Evolutionary conservation across 2,888 invertebrate genomes (phyloP).

Genomic region (Sinopyrophorus schimmeli): DNA sequence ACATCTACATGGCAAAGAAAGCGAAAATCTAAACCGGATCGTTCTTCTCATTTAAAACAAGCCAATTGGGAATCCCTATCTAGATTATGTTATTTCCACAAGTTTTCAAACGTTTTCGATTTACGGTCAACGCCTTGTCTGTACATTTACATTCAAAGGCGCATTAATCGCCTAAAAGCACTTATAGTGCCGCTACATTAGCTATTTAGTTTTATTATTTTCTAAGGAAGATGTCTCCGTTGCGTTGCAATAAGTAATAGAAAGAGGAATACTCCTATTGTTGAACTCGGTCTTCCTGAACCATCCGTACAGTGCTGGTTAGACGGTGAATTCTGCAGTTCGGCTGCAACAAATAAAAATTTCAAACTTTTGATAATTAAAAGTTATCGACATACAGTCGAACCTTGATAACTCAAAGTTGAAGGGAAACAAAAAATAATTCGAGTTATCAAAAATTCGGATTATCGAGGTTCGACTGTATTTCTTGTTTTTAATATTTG

Average conservation of each 20-base stretch:
- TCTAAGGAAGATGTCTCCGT: slow-evolving; percentile 29
- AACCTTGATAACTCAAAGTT: no score
- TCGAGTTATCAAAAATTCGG: no score
- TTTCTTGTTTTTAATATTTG: no score
- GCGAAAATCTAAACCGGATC: slow-evolving; percentile 44
- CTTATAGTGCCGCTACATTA: slow-evolving; percentile 21
- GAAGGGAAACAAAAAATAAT: no score
- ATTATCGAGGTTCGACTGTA: no score
- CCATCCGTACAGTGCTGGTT: slow-evolving; percentile 47
- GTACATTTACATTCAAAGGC: slow-evolving; percentile 24
- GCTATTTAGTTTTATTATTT: slow-evolving; percentile 26
- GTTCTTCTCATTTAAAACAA: slow-evolving; percentile 12
- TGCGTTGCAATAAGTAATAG: slow-evolving; percentile 29
- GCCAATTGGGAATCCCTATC: slow-evolving; percentile 20
- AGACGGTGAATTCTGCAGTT: slow-evolving; percentile 47
- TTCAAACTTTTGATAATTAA: neutral
- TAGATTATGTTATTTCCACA: slow-evolving; percentile 22
- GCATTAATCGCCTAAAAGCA: slow-evolving; percentile 24
- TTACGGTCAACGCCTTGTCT: slow-evolving; percentile 16
- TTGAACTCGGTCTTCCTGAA: slow-evolving; percentile 33
- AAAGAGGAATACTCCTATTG: slow-evolving; percentile 31
- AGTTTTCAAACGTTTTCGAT: slow-evolving; percentile 16
- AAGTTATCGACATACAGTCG: neutral
- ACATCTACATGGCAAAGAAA: slow-evolving; percentile 45
- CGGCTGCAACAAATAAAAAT: slow-evolving; percentile 49